phyloP scores from a whole-genome alignment of 1,140 invertebrate genomes.

The Phortica variegata region DNA sequence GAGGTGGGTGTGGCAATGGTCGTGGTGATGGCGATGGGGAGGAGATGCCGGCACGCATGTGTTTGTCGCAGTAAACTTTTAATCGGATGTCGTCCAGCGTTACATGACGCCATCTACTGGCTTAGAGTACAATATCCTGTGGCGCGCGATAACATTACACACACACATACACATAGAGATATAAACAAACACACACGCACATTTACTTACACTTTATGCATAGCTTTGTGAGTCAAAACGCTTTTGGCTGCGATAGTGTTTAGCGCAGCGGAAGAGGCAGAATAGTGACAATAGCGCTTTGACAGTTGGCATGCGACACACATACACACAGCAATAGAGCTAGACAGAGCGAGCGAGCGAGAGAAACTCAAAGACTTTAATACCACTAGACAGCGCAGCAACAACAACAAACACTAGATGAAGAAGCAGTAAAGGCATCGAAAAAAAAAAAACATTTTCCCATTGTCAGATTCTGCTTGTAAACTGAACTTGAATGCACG shows the following conservation, averaged over 20 bases:
- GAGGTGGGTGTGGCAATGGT: no score
- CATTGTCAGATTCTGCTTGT: no score
- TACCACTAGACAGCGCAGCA: conserved; percentile 19
- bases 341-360: conserved; percentile 31
- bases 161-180: conserved; percentile 12
- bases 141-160: conserved; percentile 50
- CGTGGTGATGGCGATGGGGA: no score
- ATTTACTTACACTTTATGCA: background rate
- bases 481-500: background rate
- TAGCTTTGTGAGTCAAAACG: no score
- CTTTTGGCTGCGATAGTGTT: no score
- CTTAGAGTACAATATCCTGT: conserved; percentile 56
- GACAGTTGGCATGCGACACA: background rate
- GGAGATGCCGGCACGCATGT: no score
- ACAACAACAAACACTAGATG: conserved; percentile 27
- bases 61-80: conserved; percentile 37
- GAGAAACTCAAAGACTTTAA: conserved; percentile 39
- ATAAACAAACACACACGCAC: background rate
- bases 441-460: no score
- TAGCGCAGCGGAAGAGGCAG: no score
- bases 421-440: conserved; percentile 5
- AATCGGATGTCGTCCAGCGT: conserved; percentile 54
- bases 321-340: conserved; percentile 25
- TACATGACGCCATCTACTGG: conserved; percentile 52
- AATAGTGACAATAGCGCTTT: no score